Evolutionary conservation across 2,113 vertebrate species (phyloP).

Genomic region (Glaucidium brasilianum): DNA sequence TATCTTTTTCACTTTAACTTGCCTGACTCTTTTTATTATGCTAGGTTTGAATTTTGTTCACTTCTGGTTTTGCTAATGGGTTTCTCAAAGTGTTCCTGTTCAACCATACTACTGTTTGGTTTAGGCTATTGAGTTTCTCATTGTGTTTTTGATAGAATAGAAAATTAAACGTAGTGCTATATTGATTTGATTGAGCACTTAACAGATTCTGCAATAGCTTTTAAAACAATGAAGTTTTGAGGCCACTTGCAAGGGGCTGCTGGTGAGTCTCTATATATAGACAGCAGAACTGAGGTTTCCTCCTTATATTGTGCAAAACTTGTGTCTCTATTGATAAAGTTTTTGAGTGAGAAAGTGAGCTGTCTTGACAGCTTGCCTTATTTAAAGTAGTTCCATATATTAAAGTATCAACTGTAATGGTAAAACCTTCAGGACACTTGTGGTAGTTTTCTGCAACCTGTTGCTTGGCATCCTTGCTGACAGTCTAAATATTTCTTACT

Average conservation of each 20-base stretch:
- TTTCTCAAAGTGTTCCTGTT: background rate
- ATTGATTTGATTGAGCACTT: background rate
- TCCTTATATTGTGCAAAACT: accelerated
- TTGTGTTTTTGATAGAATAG: background rate
- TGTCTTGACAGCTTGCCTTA: background rate
- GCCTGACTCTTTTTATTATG: background rate
- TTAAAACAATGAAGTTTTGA: background rate
- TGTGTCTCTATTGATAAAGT: background rate
- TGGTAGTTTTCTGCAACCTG: background rate
- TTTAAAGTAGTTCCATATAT: background rate
- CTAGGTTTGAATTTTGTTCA: background rate
- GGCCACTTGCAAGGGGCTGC: background rate
- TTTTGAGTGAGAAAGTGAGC: background rate
- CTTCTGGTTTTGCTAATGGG: background rate
- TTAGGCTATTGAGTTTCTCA: background rate
- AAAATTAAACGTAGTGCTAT: background rate
- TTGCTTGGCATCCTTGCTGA: background rate
- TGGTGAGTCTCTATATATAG: background rate
- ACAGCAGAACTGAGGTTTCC: background rate
- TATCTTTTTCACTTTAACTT: background rate
- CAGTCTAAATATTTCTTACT: background rate
- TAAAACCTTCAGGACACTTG: background rate
- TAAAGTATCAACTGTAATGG: background rate
- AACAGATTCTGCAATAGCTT: background rate
- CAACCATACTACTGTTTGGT: background rate